Evolutionary conservation across 1,140 invertebrate genomes (phyloP).

Genomic region (Limonius californicus): DNA sequence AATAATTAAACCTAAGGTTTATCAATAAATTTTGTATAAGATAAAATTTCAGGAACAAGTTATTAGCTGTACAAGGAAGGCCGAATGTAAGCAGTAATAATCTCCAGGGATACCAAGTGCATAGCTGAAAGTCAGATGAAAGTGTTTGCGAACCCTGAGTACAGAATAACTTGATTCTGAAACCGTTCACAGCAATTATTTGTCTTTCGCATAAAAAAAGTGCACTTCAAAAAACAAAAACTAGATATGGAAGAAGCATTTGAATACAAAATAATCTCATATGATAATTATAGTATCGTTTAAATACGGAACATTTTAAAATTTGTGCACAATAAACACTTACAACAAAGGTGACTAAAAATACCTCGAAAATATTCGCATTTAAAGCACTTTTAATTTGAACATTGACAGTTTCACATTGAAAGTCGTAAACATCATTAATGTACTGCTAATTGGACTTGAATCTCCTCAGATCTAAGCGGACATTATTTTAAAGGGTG

Average conservation of each 20-base stretch:
- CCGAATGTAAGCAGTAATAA: no score
- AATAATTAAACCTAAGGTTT: slow-evolving; percentile 12
- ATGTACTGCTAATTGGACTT: no score
- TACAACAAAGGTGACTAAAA: neutral
- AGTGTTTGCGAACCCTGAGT: no score
- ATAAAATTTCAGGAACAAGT: neutral
- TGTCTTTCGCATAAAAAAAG: slow-evolving; percentile 14
- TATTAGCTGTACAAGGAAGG: neutral
- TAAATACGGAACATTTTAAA: neutral
- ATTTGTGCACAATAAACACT: neutral
- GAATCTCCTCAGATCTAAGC: neutral
- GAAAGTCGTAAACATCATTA: neutral
- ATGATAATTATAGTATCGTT: no score
- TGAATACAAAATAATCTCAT: neutral
- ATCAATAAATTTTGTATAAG: slow-evolving; percentile 11
- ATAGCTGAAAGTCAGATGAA: no score
- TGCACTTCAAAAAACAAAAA: slow-evolving; percentile 1
- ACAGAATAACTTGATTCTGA: slow-evolving; percentile 2
- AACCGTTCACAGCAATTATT: slow-evolving; percentile 15
- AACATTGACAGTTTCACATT: neutral
- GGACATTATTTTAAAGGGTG: neutral
- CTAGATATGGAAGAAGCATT: slow-evolving; percentile 3
- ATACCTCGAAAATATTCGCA: neutral
- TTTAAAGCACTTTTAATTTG: neutral
- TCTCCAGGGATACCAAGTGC: no score